These are phyloP conservation scores for Cygnus buccinator DNA, from an alignment of 2,113 vertebrate species.

Conservation along the genomic window DNA sequence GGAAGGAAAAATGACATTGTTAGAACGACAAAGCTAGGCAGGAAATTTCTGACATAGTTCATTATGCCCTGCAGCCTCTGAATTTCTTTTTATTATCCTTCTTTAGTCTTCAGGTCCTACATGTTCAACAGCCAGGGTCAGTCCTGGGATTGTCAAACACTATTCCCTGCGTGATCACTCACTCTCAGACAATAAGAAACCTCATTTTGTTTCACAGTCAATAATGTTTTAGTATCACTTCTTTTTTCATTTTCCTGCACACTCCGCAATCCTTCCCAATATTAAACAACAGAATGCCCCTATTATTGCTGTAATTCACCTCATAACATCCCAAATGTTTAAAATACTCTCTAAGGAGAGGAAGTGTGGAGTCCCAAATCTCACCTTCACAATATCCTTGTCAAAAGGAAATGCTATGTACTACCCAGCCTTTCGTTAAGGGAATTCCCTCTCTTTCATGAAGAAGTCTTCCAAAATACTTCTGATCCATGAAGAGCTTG, in stretches of 20 bases:
- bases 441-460: slow-evolving; percentile 9
- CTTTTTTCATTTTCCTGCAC: not conserved
- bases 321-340: slow-evolving; percentile 2
- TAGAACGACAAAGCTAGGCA: not conserved
- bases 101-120: slow-evolving; percentile 34
- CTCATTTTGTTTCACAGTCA: slow-evolving; percentile 57
- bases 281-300: slow-evolving; percentile 17
- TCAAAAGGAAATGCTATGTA: not conserved
- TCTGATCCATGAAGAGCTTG: not conserved
- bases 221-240: slow-evolving; percentile 46
- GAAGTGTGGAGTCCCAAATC: not conserved
- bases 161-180: slow-evolving; percentile 24
- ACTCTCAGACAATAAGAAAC: slow-evolving; percentile 48
- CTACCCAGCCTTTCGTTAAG: not conserved
- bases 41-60: slow-evolving; percentile 61
- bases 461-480: not conserved
- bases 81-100: slow-evolving; percentile 64
- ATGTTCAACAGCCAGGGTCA: slow-evolving; percentile 36
- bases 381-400: slow-evolving; percentile 41
- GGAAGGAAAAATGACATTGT: slow-evolving; percentile 8
- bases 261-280: not conserved
- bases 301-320: slow-evolving; percentile 38
- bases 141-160: slow-evolving; percentile 27
- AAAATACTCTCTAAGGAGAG: slow-evolving; percentile 4
- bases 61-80: slow-evolving; percentile 51